Evolutionary conservation across 2,888 invertebrate genomes (phyloP), one percentile per base, ranked within the genome.

Genomic region (Congeria kusceri): DNA sequence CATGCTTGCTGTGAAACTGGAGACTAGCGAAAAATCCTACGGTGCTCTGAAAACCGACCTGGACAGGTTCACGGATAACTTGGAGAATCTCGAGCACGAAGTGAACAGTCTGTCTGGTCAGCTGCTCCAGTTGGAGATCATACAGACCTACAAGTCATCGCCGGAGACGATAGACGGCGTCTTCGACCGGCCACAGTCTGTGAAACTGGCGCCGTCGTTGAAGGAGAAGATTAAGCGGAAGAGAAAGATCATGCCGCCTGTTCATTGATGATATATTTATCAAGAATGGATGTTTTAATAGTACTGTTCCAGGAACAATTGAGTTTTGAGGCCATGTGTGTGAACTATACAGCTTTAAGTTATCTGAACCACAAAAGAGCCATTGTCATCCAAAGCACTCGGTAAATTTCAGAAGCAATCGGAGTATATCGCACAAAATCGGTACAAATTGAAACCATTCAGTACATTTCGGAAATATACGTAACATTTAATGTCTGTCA

Each of bases 81-180:
- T 93, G 32, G 87, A 89, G 25, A 81, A 86, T 44, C 80, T 93
- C 23, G 89, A 91, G 75, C 84, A 86, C n/a, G 92, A 92, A 76
- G 88, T 92, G 32, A 88, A 84, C 5, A 86, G 87, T 27, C 71
- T 92, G 13, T 89, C 91, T 0, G 88, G 87, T 2, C 88, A 90
- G 57, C 71, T 92, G 18, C 79, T 88, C 13, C 90, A 91, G 68
- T 84, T 93, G 53, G 92, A 93, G 80, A 91, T 90, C 62, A 90
- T 93, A 67, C 92, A 93, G 77, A 90, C 90, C 18, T 88, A 90
- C 56, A 91, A 92, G 83, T 92, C 92, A 7, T 90, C 91, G 53
- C 92, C 92, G 9, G 93, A 93, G 79, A 91, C 89, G 32, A 86
- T 92, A 18, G 92, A 93, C 59, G 90, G 90, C 32, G 88, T 93